These are phyloP conservation scores for Pteropus rufus DNA, from an alignment of 2,797 vertebrate genomes.

Conservation along the genomic window DNA sequence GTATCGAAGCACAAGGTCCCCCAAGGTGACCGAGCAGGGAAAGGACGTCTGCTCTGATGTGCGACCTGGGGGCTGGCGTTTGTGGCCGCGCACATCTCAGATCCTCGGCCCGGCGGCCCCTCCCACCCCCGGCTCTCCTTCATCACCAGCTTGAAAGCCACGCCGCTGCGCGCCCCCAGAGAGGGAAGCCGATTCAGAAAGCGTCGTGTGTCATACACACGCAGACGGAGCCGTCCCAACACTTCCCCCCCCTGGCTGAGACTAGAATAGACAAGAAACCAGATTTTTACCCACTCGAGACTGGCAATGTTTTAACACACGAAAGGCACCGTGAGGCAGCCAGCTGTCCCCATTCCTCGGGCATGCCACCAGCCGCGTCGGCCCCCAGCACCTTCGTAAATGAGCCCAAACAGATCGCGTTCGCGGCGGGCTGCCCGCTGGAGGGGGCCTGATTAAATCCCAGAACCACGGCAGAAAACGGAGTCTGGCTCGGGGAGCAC, in stretches of 20 bases:
- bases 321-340: neutral
- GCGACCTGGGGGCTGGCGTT: neutral
- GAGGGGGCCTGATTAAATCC: neutral
- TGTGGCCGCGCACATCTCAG: neutral
- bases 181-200: neutral
- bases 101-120: fast-evolving
- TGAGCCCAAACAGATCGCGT: neutral
- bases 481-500: neutral
- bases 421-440: neutral
- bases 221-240: no score
- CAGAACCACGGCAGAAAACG: neutral
- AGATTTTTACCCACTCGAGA: neutral
- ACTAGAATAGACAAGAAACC: slow-evolving; percentile 34
- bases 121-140: neutral
- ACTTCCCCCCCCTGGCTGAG: neutral
- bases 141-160: neutral
- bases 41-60: neutral
- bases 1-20: neutral
- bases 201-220: neutral
- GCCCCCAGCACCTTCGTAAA: neutral
- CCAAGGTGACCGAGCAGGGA: neutral
- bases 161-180: neutral
- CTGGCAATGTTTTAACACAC: neutral
- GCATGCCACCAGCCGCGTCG: neutral
- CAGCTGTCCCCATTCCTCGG: neutral